Evolutionary conservation across 1,140 invertebrate genomes (phyloP).

Genomic region (Drosophila truncata): DNA sequence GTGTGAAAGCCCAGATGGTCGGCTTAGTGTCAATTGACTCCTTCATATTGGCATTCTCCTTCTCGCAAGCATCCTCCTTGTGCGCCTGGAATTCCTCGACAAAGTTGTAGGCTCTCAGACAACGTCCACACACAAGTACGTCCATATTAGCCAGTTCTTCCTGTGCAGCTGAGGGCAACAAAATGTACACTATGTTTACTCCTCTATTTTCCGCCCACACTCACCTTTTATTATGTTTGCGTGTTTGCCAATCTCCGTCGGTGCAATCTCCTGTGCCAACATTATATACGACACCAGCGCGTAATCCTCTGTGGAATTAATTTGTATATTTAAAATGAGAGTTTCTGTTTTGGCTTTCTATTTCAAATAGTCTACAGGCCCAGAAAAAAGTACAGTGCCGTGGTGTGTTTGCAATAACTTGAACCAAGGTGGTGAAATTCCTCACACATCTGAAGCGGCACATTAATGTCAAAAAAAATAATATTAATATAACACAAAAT

Average conservation of each 20-base stretch:
- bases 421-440: constrained; percentile 56
- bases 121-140: constrained; percentile 92
- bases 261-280: constrained; percentile 86
- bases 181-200: neutral
- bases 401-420: constrained; percentile 58
- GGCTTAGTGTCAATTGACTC: constrained; percentile 90
- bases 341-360: constrained; percentile 46
- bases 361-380: constrained; percentile 55
- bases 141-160: constrained; percentile 91
- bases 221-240: constrained; percentile 89
- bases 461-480: constrained; percentile 38
- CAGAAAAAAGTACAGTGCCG: constrained; percentile 79
- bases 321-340: constrained; percentile 8
- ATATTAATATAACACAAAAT: constrained; percentile 12
- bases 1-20: constrained; percentile 92
- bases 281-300: constrained; percentile 66
- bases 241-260: constrained; percentile 89
- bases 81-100: constrained; percentile 92
- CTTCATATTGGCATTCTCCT: constrained; percentile 86
- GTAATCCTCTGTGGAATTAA: constrained; percentile 42
- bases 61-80: constrained; percentile 88
- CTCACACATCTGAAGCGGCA: constrained; percentile 56
- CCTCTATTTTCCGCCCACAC: constrained; percentile 23
- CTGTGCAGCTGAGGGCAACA: constrained; percentile 87
- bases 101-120: constrained; percentile 92